Conservation (phyloP, 1,140 invertebrate genomes). For the Drosophila bipectinata region DNA sequence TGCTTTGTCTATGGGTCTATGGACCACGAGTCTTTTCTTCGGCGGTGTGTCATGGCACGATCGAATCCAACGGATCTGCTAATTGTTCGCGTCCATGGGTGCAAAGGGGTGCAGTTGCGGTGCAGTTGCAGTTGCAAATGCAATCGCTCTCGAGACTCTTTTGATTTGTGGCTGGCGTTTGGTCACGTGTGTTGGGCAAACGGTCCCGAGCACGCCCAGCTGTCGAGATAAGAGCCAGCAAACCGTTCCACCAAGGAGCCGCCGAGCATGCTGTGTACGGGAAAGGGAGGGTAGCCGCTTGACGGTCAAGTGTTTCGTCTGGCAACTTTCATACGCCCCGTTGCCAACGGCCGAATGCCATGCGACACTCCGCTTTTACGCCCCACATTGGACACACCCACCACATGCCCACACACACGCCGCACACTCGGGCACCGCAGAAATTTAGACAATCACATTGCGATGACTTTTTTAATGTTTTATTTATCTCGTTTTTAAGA, state of each 20-base stretch:
- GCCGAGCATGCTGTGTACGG: too few relatives aligned
- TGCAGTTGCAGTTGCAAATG: slow-evolving; percentile 21
- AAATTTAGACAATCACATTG: slow-evolving; percentile 27
- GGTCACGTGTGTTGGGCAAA: slow-evolving; percentile 62
- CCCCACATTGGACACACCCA: slow-evolving; percentile 33
- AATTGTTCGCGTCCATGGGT: slow-evolving; percentile 53
- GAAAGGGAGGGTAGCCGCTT: slow-evolving; percentile 17
- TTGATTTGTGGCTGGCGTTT: slow-evolving; percentile 55
- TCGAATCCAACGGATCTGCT: slow-evolving; percentile 54
- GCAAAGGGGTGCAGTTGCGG: slow-evolving; percentile 65
- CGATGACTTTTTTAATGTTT: slow-evolving; percentile 23
- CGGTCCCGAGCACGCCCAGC: slow-evolving; percentile 45
- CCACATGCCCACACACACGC: slow-evolving; percentile 1
- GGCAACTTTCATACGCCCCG: slow-evolving; percentile 42
- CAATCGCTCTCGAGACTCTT: slow-evolving; percentile 44
- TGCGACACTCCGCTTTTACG: slow-evolving; percentile 33
- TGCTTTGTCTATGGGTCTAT: slow-evolving; percentile 8
- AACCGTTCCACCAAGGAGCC: slow-evolving; percentile 13
- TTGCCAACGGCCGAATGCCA: slow-evolving; percentile 44
- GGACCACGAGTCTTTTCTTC: slow-evolving; percentile 13
- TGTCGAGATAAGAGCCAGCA: slow-evolving; percentile 58
- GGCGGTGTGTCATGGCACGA: slow-evolving; percentile 63
- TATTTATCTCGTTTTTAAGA: slow-evolving; percentile 35
- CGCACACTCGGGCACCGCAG: not conserved
- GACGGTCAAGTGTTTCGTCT: slow-evolving; percentile 64